phyloP scores from a whole-genome alignment of 1,140 invertebrate species.

The Heliconius eleuchia region DNA sequence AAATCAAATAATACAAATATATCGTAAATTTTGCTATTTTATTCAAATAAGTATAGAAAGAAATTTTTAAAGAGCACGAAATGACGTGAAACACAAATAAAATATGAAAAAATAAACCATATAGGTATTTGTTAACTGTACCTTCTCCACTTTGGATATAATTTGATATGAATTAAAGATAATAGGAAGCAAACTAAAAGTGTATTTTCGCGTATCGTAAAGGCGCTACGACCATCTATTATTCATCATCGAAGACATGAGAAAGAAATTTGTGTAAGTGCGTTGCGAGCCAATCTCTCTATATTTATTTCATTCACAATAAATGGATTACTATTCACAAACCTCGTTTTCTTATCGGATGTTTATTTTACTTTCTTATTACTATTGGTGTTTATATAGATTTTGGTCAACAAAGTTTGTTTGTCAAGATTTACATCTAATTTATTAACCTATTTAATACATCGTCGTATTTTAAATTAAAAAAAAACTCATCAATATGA shows the following conservation, averaged over 20 bases:
- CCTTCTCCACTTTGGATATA: not conserved
- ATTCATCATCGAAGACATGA: constrained; percentile 75
- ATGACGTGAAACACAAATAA: not conserved
- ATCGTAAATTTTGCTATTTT: not conserved
- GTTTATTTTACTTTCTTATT: constrained; percentile 54
- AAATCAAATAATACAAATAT: not conserved
- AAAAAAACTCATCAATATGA: not conserved
- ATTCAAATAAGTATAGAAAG: not conserved
- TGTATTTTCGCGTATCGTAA: constrained; percentile 31
- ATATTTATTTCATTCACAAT: constrained; percentile 76
- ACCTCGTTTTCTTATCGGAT: constrained; percentile 59
- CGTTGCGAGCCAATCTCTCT: constrained; percentile 74
- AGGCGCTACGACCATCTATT: constrained; percentile 63
- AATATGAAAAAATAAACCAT: not conserved
- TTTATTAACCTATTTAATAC: not conserved
- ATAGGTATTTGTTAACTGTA: not conserved
- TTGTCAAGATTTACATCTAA: not conserved
- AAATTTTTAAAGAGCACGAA: too few relatives aligned
- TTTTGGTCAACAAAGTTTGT: not conserved
- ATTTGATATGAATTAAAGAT: constrained; percentile 3
- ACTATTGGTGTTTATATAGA: constrained; percentile 38
- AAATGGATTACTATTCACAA: constrained; percentile 75
- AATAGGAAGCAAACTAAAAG: constrained; percentile 19
- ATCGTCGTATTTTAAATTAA: not conserved
- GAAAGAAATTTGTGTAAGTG: constrained; percentile 78